Percentiles rank a stretch among this genome's conserved stretches.
Conservation (phyloP, 2,113 vertebrate genomes). For the Pteropus alecto region DNA sequence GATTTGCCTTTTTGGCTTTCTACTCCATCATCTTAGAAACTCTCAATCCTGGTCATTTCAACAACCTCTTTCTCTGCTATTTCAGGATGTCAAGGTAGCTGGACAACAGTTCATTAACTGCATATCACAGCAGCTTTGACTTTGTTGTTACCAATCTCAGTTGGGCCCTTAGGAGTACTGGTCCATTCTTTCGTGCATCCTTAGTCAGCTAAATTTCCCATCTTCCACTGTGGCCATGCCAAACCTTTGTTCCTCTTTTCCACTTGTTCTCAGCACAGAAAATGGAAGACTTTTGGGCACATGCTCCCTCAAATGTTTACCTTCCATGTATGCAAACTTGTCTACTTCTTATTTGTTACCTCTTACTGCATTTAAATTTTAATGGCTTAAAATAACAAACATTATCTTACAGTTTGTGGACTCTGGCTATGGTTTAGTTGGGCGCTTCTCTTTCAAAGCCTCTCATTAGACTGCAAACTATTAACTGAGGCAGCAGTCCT, state of each 20-base stretch:
- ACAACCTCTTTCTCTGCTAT: background rate
- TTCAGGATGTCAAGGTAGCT: background rate
- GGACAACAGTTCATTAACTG: background rate
- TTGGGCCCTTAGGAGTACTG: background rate
- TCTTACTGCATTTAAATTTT: background rate
- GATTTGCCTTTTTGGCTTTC: background rate
- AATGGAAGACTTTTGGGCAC: background rate
- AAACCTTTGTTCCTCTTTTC: background rate
- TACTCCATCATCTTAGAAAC: background rate
- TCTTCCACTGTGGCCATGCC: background rate
- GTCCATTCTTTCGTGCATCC: background rate
- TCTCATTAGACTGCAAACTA: background rate
- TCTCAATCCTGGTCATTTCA: background rate
- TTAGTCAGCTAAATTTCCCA: background rate
- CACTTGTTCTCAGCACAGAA: slow-evolving; percentile 7
- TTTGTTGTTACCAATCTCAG: background rate
- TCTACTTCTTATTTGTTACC: background rate
- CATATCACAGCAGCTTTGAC: background rate
- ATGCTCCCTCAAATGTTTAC: background rate
- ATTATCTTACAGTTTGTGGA: background rate
- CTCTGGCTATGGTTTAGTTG: background rate
- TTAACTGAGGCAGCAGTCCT: background rate
- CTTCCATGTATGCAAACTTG: background rate
- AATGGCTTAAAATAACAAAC: background rate
- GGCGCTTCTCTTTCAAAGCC: background rate